phyloP scores from a whole-genome alignment of 1,140 invertebrate species.

The Heterodera carotae region DNA sequence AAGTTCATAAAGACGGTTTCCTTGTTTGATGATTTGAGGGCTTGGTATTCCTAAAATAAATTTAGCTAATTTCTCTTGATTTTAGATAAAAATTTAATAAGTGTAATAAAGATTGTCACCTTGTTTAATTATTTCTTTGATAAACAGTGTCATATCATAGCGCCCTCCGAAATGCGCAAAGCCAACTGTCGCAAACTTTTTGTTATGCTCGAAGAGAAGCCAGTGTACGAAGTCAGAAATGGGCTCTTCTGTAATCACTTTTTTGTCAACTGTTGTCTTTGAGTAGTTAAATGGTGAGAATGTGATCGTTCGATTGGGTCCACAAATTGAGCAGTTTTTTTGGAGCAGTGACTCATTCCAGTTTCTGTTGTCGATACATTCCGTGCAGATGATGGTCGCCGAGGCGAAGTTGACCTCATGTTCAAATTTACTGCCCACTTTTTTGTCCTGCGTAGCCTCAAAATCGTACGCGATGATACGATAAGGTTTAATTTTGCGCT shows the following conservation, averaged over 20 bases:
- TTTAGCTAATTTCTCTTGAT: too few relatives aligned
- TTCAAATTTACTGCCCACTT: background rate
- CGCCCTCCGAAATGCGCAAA: background rate
- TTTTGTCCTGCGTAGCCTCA: background rate
- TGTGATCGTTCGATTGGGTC: background rate
- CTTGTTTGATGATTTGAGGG: background rate
- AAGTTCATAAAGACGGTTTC: background rate
- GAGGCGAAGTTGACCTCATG: background rate
- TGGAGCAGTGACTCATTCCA: background rate
- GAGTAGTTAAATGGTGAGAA: background rate
- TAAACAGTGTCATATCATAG: background rate
- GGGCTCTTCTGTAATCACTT: background rate
- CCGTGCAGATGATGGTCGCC: background rate
- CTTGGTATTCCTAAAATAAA: too few relatives aligned
- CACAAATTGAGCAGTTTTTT: background rate
- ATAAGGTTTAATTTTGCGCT: background rate
- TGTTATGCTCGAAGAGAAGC: background rate
- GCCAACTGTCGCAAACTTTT: background rate
- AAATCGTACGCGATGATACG: background rate
- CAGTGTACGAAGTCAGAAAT: background rate
- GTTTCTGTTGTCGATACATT: background rate
- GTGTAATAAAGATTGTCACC: background rate
- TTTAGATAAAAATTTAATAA: too few relatives aligned
- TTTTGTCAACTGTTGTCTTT: background rate
- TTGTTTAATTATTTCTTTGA: slow-evolving; percentile 1